Conservation (phyloP, 1,140 invertebrate species). For the Calephelis nemesis region DNA sequence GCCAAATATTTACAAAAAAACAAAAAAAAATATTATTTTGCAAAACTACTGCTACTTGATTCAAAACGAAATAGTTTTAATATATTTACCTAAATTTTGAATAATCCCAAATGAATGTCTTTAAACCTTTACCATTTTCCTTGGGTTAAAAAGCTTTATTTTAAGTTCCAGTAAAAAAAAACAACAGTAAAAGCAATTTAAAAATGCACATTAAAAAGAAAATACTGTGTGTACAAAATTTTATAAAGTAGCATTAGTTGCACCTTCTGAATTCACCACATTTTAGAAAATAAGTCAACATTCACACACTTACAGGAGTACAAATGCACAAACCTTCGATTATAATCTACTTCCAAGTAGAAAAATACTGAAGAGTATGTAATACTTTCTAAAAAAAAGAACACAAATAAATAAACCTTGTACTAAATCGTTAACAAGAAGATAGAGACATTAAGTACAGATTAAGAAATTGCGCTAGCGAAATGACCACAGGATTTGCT, state of each 20-base stretch:
- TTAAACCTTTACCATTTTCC: no score
- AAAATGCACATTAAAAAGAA: no score
- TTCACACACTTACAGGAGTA: constrained; percentile 5
- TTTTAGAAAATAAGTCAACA: background rate
- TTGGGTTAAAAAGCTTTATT: no score
- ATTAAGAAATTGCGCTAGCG: constrained; percentile 66
- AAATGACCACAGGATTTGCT: constrained; percentile 56
- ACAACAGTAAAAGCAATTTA: no score
- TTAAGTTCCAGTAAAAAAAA: no score
- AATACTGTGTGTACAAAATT: no score
- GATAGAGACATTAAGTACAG: constrained; percentile 42
- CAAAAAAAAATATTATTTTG: no score
- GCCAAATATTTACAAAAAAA: no score
- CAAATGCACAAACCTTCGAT: constrained; percentile 4
- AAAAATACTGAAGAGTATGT: background rate
- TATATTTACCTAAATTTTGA: no score
- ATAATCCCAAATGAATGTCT: no score
- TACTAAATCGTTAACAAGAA: constrained; percentile 10
- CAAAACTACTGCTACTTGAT: no score
- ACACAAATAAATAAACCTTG: constrained; percentile 15
- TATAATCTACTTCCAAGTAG: background rate
- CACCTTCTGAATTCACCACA: background rate
- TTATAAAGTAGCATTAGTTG: background rate
- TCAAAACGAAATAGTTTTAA: no score
- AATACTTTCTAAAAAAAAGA: background rate